These are phyloP conservation scores for Acrocephalus arundinaceus DNA, from an alignment of 2,113 vertebrate genomes.

Conservation along the genomic window DNA sequence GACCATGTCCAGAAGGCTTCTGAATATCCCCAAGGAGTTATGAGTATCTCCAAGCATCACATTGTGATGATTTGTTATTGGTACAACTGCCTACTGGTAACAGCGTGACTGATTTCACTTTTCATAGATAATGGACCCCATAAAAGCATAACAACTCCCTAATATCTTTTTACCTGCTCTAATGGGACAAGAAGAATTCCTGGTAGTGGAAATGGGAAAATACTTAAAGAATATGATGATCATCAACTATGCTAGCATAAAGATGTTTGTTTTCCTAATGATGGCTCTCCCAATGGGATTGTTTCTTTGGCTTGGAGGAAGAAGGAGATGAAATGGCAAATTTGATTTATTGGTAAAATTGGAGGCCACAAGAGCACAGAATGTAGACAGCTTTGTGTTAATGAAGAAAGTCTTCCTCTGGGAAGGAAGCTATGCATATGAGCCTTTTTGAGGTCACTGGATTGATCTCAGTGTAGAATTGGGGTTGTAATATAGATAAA, in stretches of 20 bases:
- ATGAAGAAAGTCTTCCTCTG: not conserved
- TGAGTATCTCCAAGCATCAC: not conserved
- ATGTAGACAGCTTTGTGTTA: not conserved
- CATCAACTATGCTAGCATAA: not conserved
- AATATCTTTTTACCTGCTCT: not conserved
- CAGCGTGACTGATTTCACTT: not conserved
- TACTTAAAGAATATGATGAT: not conserved
- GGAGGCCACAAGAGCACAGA: not conserved
- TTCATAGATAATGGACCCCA: not conserved
- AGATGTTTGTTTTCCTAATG: not conserved
- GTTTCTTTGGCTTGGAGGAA: not conserved
- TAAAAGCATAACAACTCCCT: not conserved
- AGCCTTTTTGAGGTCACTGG: not conserved
- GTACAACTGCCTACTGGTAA: not conserved
- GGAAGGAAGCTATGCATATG: not conserved
- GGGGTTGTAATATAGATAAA: not conserved
- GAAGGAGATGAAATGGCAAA: not conserved
- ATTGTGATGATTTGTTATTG: not conserved
- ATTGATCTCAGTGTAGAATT: not conserved
- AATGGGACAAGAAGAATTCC: not conserved
- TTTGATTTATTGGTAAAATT: not conserved
- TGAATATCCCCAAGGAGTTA: not conserved
- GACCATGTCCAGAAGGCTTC: not conserved
- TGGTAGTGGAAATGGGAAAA: not conserved
- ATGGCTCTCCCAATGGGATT: not conserved